Evolutionary conservation across 2,888 invertebrate genomes (phyloP).

Genomic region (Eulithis testata): DNA sequence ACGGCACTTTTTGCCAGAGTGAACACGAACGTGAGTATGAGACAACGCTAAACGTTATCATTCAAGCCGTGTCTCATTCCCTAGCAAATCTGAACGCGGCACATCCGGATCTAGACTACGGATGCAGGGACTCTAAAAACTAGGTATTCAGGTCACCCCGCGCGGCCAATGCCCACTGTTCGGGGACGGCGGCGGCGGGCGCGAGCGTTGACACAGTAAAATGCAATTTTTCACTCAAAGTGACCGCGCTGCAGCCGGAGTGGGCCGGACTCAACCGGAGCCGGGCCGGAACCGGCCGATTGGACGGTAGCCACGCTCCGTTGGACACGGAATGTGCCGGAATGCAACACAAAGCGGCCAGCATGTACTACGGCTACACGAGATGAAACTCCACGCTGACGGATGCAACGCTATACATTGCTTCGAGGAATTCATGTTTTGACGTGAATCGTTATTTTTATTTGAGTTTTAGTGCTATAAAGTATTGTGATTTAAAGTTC

Average conservation of each 20-base stretch:
- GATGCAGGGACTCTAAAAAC: slow-evolving; percentile 7
- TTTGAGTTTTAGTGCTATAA: too few relatives aligned
- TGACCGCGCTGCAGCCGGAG: slow-evolving; percentile 13
- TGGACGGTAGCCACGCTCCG: neutral
- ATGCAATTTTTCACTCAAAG: slow-evolving; percentile 54
- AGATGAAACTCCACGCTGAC: neutral
- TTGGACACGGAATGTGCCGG: slow-evolving; percentile 8
- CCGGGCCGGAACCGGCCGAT: neutral
- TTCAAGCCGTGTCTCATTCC: neutral
- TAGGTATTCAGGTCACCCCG: slow-evolving; percentile 28
- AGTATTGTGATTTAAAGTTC: too few relatives aligned
- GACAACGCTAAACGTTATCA: slow-evolving; percentile 5
- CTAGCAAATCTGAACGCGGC: slow-evolving; percentile 3
- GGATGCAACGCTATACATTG: neutral
- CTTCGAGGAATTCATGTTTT: neutral
- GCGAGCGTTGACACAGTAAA: slow-evolving; percentile 51
- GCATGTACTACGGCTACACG: neutral
- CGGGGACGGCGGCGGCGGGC: neutral
- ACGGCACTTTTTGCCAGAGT: neutral
- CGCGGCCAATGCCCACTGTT: slow-evolving; percentile 1
- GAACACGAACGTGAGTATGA: neutral
- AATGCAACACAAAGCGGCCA: neutral
- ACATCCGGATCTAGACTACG: slow-evolving; percentile 10
- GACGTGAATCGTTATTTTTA: too few relatives aligned
- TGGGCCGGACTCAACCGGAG: neutral